Evolutionary conservation across 2,888 invertebrate species (phyloP).

Genomic region (Eurytoma californica): DNA sequence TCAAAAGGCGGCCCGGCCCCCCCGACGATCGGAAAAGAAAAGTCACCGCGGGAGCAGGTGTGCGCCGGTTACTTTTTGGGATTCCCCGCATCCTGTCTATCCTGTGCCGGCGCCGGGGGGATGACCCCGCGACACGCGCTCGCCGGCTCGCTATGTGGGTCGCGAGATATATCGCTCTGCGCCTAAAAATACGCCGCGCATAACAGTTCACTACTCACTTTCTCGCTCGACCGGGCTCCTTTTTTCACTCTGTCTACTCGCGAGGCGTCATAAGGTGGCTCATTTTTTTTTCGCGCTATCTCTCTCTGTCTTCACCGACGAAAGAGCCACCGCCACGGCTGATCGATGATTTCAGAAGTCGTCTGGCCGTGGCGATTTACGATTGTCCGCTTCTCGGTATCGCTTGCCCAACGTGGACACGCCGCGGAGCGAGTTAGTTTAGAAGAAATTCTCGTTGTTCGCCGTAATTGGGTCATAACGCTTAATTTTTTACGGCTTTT

Average conservation of each 20-base stretch:
- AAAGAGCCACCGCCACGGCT: slow-evolving; percentile 2
- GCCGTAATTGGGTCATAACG: too few species aligned
- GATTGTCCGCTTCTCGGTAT: neutral
- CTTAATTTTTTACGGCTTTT: too few species aligned
- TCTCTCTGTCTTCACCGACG: slow-evolving; percentile 5
- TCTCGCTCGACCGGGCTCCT: slow-evolving; percentile 10
- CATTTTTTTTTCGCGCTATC: neutral
- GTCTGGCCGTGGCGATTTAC: neutral
- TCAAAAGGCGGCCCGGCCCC: too few species aligned
- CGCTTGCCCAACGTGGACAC: neutral
- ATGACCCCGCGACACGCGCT: slow-evolving; percentile 23
- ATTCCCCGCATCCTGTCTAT: slow-evolving; percentile 18
- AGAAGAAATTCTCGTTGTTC: neutral
- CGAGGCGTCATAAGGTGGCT: neutral
- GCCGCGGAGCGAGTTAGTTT: neutral
- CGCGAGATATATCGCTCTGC: slow-evolving; percentile 15
- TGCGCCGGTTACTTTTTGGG: neutral
- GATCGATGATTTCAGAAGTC: slow-evolving; percentile 19
- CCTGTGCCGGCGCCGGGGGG: neutral
- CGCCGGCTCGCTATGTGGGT: slow-evolving; percentile 39
- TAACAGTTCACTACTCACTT: neutral
- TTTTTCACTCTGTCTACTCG: slow-evolving; percentile 10
- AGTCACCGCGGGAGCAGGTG: too few species aligned
- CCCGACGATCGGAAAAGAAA: too few species aligned
- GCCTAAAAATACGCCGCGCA: slow-evolving; percentile 39